These are phyloP conservation scores for Archips crataeganus DNA, from an alignment of 2,888 invertebrate species.

Conservation along the genomic window DNA sequence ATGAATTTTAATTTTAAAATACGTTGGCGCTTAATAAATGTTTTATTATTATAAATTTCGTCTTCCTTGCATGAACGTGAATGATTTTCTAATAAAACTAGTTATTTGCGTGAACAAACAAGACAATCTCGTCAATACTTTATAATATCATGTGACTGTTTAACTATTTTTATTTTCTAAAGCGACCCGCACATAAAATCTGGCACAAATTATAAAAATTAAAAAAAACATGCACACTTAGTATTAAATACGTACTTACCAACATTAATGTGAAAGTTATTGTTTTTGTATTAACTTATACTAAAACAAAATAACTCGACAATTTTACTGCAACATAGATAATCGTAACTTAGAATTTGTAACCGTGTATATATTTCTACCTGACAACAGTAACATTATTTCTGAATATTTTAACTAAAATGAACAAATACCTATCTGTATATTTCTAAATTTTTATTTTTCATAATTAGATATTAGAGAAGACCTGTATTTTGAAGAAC, in stretches of 20 bases:
- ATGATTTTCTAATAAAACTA: slow-evolving; percentile 28
- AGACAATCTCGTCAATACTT: slow-evolving; percentile 18
- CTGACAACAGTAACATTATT: slow-evolving; percentile 21
- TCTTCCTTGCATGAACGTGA: slow-evolving; percentile 56
- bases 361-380: slow-evolving; percentile 27
- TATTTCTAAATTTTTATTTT: slow-evolving; percentile 24
- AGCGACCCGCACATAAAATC: slow-evolving; percentile 30
- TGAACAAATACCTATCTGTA: slow-evolving; percentile 23
- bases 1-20: slow-evolving; percentile 47
- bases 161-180: slow-evolving; percentile 9
- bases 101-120: slow-evolving; percentile 25
- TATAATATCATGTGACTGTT: slow-evolving; percentile 1
- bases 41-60: slow-evolving; percentile 53
- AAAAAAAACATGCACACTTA: slow-evolving; percentile 31
- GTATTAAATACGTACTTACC: slow-evolving; percentile 20
- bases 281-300: slow-evolving; percentile 11
- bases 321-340: slow-evolving; percentile 27
- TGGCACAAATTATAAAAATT: slow-evolving; percentile 25
- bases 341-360: slow-evolving; percentile 27
- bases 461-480: slow-evolving; percentile 7
- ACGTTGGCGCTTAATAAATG: slow-evolving; percentile 30
- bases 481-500: slow-evolving; percentile 28
- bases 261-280: background rate
- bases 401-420: slow-evolving; percentile 32
- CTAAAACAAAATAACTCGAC: slow-evolving; percentile 23